Evolutionary conservation across 2,888 invertebrate genomes (phyloP).

Genomic region (Perizoma flavofasciatum): DNA sequence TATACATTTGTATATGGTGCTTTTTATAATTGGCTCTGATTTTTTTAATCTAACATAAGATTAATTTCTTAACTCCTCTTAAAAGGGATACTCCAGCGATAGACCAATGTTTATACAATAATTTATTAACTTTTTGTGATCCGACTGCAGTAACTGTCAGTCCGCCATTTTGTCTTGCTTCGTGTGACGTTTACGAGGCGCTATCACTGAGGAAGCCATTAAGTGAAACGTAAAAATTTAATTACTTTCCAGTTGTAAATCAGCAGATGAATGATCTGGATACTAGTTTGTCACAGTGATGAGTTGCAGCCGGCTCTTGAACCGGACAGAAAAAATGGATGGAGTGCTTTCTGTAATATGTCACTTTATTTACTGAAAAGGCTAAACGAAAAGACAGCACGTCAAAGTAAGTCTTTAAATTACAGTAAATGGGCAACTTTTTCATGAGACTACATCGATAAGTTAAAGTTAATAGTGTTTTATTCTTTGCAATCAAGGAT

Average conservation of each 20-base stretch:
- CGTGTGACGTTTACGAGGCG: conserved; percentile 42
- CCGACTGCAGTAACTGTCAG: conserved; percentile 37
- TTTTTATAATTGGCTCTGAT: too few species aligned
- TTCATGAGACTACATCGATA: too few species aligned
- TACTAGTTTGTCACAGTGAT: conserved; percentile 40
- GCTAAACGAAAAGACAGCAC: too few species aligned
- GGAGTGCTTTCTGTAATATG: background rate
- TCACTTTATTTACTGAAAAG: background rate
- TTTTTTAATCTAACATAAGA: too few species aligned
- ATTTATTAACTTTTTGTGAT: conserved; percentile 38
- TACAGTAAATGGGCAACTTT: too few species aligned
- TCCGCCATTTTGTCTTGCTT: conserved; percentile 41
- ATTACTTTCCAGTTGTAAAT: conserved; percentile 44
- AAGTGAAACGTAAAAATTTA: conserved; percentile 45
- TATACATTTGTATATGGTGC: too few species aligned
- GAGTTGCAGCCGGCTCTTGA: conserved; percentile 33
- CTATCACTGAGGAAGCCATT: conserved; percentile 45
- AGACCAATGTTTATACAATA: conserved; percentile 35
- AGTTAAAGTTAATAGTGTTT: too few species aligned
- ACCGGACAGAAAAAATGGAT: conserved; percentile 14
- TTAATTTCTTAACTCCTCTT: conserved; percentile 9
- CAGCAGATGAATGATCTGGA: conserved; percentile 36
- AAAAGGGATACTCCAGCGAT: conserved; percentile 19
- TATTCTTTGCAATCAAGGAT: too few species aligned
- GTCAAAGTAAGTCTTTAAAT: too few species aligned